These are phyloP conservation scores for Cyrtonyx montezumae DNA, from an alignment of 2,113 vertebrate species.

Conservation along the genomic window DNA sequence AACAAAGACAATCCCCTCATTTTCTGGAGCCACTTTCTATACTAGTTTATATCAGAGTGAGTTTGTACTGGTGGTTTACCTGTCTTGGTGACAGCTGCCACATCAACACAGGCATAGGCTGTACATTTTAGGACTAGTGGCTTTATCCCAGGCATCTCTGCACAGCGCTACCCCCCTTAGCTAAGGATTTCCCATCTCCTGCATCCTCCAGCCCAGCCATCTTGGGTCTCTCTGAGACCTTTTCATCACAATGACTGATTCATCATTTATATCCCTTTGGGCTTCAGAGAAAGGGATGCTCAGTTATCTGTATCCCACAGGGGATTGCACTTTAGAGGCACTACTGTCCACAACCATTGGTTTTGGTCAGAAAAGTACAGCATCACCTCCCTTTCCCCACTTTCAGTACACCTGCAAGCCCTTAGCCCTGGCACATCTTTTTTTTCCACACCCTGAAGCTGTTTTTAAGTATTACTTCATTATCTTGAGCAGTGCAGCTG, in stretches of 20 bases:
- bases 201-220: neutral
- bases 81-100: neutral
- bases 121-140: neutral
- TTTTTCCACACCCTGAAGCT: neutral
- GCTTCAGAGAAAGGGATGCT: neutral
- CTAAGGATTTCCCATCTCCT: neutral
- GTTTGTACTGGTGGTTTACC: neutral
- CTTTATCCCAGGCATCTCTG: neutral
- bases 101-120: neutral
- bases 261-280: neutral
- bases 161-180: fast-evolving
- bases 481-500: neutral
- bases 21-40: neutral
- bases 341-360: fast-evolving
- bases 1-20: neutral
- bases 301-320: neutral
- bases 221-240: neutral
- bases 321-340: fast-evolving
- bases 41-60: neutral
- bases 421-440: neutral
- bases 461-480: neutral
- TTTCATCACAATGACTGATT: neutral
- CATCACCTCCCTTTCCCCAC: neutral
- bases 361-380: neutral
- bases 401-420: neutral